Evolutionary conservation across 1,140 invertebrate species (phyloP).

Genomic region (Diprion similis): DNA sequence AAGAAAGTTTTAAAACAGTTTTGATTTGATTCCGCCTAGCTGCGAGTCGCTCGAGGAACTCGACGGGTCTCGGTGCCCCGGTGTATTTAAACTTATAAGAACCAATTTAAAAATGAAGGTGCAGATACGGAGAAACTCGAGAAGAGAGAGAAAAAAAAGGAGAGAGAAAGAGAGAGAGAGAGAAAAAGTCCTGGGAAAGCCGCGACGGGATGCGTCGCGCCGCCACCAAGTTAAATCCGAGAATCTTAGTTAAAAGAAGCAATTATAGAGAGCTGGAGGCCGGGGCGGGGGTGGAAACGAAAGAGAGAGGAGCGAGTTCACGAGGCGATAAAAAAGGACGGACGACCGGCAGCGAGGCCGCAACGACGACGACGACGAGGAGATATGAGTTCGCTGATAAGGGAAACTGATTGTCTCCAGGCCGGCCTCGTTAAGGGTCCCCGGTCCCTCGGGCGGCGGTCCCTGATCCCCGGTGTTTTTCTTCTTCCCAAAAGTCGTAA

Average conservation of each 20-base stretch:
- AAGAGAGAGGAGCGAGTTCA: conserved; percentile 2
- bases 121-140: conserved; percentile 24
- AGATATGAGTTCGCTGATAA: conserved; percentile 48
- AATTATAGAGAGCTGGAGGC: conserved; percentile 48
- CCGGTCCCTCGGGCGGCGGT: background rate
- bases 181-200: background rate
- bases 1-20: conserved; percentile 44
- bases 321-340: conserved; percentile 23
- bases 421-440: conserved; percentile 4
- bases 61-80: conserved; percentile 13
- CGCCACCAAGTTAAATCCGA: conserved; percentile 44
- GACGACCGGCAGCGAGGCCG: conserved; percentile 22
- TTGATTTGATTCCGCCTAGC: conserved; percentile 45
- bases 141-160: conserved; percentile 11
- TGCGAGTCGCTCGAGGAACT: conserved; percentile 7
- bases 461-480: conserved; percentile 3
- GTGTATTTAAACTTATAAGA: conserved; percentile 57
- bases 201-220: background rate
- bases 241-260: conserved; percentile 58
- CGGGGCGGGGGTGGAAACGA: conserved; percentile 3
- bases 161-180: background rate
- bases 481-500: background rate
- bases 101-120: conserved; percentile 55
- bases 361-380: conserved; percentile 28
- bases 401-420: conserved; percentile 44